Evolutionary conservation across 1,140 invertebrate genomes (phyloP), one percentile per base, ranked within the genome.

Genomic region (Panagrolaimus sp.): DNA sequence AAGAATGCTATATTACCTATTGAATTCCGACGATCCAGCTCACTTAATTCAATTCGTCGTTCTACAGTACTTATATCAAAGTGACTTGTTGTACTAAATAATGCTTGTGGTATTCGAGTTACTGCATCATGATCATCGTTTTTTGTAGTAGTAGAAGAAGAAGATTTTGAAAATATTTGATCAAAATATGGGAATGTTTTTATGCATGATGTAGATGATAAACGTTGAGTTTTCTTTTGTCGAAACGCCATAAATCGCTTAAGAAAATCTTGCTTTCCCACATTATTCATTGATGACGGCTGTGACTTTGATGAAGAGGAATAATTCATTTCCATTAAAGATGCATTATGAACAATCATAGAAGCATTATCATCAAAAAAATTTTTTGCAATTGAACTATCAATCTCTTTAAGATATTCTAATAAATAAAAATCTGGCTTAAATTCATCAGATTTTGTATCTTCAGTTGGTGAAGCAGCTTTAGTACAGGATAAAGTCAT

Each of bases 331-430:
- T 57, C 51, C 27, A 25, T 57, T 1, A 57, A 27, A 27, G 51
- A 57, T 57, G 51, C 20, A 57, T 57, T 57, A 27, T 57, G 20
- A 27, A 57, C 51, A 25, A 57, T 57, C 51, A 57, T 57, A 20
- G 51, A 57, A 25, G 51, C 20, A 25, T 57, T 57, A 57, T 57
- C 51, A 16, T 57, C 51, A 27, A 27, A 57, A 20, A 25, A 27
- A 13, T 14, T 25, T 23, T 57, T 27, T 11, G 51, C 51, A 57
- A 57, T 57, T 27, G 51, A 16, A 16, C 20, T 25, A 57, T 27
- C 9, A 27, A 57, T 25, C 4, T 57, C 51, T 57, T 27, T 27
- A 9, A 57, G 51, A 27, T 57, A 57, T 20, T 57, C 27, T 2
- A 57, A 25, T 57, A 57, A 57, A 57, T 27, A 57, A 57, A 57